Percentiles rank a stretch among this genome's conserved stretches.
Evolutionary conservation across 2,888 invertebrate species (phyloP).

Genomic region (Synanthedon andrenaeformis): DNA sequence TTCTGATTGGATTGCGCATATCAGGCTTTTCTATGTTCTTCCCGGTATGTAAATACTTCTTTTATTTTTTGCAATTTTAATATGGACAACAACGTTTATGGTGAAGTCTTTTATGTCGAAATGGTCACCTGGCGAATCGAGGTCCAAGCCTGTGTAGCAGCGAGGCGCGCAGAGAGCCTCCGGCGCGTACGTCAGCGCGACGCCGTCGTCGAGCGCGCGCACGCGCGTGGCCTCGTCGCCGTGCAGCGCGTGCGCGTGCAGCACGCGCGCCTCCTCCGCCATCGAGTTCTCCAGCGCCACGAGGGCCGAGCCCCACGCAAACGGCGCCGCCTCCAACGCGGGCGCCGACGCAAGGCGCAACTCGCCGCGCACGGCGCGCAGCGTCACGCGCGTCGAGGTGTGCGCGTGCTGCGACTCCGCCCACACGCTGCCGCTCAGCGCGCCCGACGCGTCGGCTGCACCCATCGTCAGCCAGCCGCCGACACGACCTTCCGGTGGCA

Average conservation of each 20-base stretch:
- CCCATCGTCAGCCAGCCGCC: conserved; percentile 24
- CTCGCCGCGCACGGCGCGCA: conserved; percentile 35
- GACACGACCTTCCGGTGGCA: conserved; percentile 9
- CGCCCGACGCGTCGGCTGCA: conserved; percentile 27
- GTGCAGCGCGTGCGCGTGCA: conserved; percentile 75
- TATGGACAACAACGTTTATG: no score
- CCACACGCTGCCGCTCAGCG: conserved; percentile 11
- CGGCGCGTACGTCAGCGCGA: conserved; percentile 79
- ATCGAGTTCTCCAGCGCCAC: conserved; percentile 66
- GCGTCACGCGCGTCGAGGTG: conserved; percentile 69
- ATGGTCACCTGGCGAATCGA: conserved; percentile 55
- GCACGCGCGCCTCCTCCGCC: conserved; percentile 85
- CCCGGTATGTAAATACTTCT: no score
- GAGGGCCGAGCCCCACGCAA: conserved; percentile 72
- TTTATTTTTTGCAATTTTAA: no score
- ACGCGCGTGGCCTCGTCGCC: conserved; percentile 72
- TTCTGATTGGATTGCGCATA: no score
- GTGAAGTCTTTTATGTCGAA: no score
- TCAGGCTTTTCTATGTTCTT: no score
- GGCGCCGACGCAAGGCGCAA: conserved; percentile 12
- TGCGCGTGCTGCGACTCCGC: conserved; percentile 51
- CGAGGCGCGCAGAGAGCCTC: conserved; percentile 76
- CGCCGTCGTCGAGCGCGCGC: conserved; percentile 52
- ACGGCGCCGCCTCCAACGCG: conserved; percentile 26
- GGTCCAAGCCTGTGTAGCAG: conserved; percentile 83